Percentiles rank a stretch among this genome's conserved stretches.
These are phyloP conservation scores for Trichomalopsis sarcophagae DNA, from an alignment of 1,140 invertebrate genomes.

Conservation along the genomic window DNA sequence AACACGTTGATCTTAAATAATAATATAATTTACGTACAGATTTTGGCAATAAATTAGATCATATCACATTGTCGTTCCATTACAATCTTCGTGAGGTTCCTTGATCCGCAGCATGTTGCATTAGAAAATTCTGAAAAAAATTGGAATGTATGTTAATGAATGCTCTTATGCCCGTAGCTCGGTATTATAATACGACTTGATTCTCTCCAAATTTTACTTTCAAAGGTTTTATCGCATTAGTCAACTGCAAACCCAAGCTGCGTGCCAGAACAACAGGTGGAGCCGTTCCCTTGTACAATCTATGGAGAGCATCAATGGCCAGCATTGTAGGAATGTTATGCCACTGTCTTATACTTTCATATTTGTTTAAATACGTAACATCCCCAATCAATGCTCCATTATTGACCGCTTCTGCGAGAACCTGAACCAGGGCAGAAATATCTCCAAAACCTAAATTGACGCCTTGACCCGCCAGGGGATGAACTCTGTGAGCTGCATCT, in stretches of 20 bases:
- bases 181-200: neutral
- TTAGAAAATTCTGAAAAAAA: slow-evolving; percentile 58
- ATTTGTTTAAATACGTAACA: slow-evolving; percentile 83
- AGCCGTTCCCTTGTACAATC: slow-evolving; percentile 87
- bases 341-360: slow-evolving; percentile 89
- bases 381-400: slow-evolving; percentile 81
- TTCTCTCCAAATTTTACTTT: slow-evolving; percentile 78
- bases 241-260: slow-evolving; percentile 90
- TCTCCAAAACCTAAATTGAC: slow-evolving; percentile 98
- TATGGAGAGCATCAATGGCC: slow-evolving; percentile 90
- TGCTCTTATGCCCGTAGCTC: neutral
- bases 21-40: neutral
- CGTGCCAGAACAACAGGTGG: slow-evolving; percentile 87
- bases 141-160: neutral
- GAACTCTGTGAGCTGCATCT: slow-evolving; percentile 96
- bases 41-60: neutral
- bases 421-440: slow-evolving; percentile 82
- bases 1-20: neutral
- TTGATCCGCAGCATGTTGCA: slow-evolving; percentile 60
- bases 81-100: slow-evolving; percentile 18
- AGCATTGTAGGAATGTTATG: slow-evolving; percentile 93
- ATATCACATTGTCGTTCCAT: neutral
- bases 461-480: slow-evolving; percentile 97
- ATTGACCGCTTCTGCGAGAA: slow-evolving; percentile 82
- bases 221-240: slow-evolving; percentile 85